phyloP scores from a whole-genome alignment of 2,888 invertebrate genomes.

The Hololepta plana region DNA sequence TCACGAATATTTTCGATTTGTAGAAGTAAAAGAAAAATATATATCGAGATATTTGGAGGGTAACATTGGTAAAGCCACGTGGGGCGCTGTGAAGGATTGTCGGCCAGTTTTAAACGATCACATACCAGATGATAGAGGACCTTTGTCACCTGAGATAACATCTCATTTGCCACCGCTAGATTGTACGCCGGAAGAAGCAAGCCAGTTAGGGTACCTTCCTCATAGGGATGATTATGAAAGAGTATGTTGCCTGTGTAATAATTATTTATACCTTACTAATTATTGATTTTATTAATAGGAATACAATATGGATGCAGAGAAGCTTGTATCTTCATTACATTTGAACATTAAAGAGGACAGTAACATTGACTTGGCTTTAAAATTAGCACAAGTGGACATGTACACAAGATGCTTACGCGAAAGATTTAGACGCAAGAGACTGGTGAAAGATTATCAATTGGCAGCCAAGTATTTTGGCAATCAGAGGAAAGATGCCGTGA shows the following conservation, averaged over 20 bases:
- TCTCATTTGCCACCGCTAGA: constrained; percentile 64
- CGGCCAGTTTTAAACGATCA: constrained; percentile 56
- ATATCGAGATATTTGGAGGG: constrained; percentile 77
- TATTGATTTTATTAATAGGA: constrained; percentile 37
- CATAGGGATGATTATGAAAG: constrained; percentile 92
- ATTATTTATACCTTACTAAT: constrained; percentile 4
- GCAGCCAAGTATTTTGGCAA: constrained; percentile 69
- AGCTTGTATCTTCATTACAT: constrained; percentile 68
- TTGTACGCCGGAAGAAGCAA: constrained; percentile 67
- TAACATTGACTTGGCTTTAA: constrained; percentile 75
- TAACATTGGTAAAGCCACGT: constrained; percentile 74
- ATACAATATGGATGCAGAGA: constrained; percentile 79
- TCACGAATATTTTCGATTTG: too few relatives aligned
- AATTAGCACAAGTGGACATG: constrained; percentile 84
- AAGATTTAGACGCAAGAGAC: constrained; percentile 71
- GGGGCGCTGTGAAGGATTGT: constrained; percentile 54
- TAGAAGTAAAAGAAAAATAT: constrained; percentile 84
- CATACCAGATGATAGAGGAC: constrained; percentile 54
- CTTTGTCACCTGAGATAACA: constrained; percentile 54
- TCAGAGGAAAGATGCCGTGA: constrained; percentile 22
- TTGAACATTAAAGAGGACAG: constrained; percentile 69
- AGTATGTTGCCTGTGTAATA: constrained; percentile 28
- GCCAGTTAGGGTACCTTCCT: constrained; percentile 84
- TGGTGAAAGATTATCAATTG: constrained; percentile 79
- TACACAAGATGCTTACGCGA: constrained; percentile 71